phyloP scores from a whole-genome alignment of 2,888 invertebrate species.

The Rhyacophila evoluta region DNA sequence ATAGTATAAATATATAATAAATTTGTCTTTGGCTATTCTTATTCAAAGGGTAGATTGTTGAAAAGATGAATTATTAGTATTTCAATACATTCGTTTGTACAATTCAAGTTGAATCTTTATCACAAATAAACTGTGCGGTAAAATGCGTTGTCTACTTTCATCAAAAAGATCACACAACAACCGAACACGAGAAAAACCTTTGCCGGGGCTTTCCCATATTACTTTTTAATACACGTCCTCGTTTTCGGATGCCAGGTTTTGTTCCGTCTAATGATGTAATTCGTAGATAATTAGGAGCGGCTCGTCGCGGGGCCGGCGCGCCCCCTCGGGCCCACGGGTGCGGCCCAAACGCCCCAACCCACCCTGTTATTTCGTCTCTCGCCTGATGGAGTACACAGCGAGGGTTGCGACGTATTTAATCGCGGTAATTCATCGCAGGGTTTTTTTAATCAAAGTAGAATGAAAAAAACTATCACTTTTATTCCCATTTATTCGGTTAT shows the following conservation, averaged over 20 bases:
- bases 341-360: slow-evolving; percentile 57
- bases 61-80: too few relatives aligned
- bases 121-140: background rate
- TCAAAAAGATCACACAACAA: background rate
- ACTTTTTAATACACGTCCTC: slow-evolving; percentile 13
- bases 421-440: background rate
- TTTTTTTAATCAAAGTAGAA: too few relatives aligned
- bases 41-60: too few relatives aligned
- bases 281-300: slow-evolving; percentile 32
- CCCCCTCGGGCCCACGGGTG: slow-evolving; percentile 58
- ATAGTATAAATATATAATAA: too few relatives aligned
- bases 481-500: too few relatives aligned
- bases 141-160: background rate
- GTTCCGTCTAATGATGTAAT: slow-evolving; percentile 32
- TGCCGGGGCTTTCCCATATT: background rate
- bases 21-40: too few relatives aligned
- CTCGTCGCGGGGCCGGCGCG: background rate
- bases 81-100: too few relatives aligned
- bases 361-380: slow-evolving; percentile 11
- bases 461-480: too few relatives aligned
- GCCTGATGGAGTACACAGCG: background rate
- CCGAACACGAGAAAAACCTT: background rate
- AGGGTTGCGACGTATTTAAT: background rate
- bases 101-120: background rate
- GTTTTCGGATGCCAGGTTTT: slow-evolving; percentile 22